Base-by-base conservation (phyloP, 2,113 vertebrate genomes). In the Trematomus loennbergii region DNA sequence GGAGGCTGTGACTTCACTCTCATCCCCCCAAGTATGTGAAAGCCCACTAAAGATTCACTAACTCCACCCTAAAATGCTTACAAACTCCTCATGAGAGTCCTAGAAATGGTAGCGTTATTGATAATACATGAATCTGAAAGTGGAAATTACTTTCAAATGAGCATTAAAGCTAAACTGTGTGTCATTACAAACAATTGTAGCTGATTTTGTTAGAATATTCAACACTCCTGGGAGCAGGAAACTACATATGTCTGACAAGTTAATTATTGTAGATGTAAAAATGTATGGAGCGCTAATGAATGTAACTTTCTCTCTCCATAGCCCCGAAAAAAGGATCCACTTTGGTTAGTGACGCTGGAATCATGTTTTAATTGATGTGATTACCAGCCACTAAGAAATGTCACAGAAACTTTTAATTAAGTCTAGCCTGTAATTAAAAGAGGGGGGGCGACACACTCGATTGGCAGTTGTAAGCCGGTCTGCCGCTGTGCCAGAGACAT, bases 401-500 rank as follows among this genome's bases (percentile, higher is more conserved):
- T 83, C 89, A 91, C 83, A 72, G 85, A 91, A 85, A 86, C 78
- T 83, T 91, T 92, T 92, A 91, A 93, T 94, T 92, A 90, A 90
- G 82, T 73, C 82, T 50, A 69, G 81, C 29, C 65, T 88, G 79
- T 90, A 86, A 90, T 90, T 88, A 87, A 88, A 86, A 75, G 16
- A 29, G 49, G 72, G 65, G 55, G 75, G 68, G 64, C 50, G 61
- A 33, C 20, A 63, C 65, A 60, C 40, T 61, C 22, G 43, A 55
- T 15, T 84, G 61, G 84, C 89, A 80, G 83, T 72, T 83, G 81
- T 18, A 84, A 77, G 79, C 66, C 20, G 36, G 66, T 81, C 79
- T 86, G 74, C 78, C 65, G 76, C 60, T 3, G 55, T 60, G 75
- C 59, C 67, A 77, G 79, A 69, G 68, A 83, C 81, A 75, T 72